phyloP scores from a whole-genome alignment of 1,140 invertebrate species.

The Metopolophium dirhodum region DNA sequence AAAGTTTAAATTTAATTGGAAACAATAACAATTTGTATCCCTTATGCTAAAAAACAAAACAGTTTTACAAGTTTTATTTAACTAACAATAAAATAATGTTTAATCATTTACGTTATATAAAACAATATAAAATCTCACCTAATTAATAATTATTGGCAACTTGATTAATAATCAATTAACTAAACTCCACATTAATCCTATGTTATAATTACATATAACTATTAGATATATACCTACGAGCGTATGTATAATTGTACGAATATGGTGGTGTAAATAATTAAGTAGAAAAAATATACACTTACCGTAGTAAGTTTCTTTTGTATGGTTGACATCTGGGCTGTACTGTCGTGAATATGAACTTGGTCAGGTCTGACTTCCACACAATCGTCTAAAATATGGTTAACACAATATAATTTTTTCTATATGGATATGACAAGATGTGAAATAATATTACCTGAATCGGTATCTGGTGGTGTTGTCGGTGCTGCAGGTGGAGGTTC shows the following conservation, averaged over 20 bases:
- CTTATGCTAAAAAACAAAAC: background rate
- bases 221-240: background rate
- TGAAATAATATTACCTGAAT: constrained; percentile 20
- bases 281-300: background rate
- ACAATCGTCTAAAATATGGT: constrained; percentile 33
- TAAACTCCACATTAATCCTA: background rate
- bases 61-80: background rate
- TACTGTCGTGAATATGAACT: constrained; percentile 80
- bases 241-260: background rate
- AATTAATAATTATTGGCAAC: background rate
- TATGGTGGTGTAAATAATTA: background rate
- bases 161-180: background rate
- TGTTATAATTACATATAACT: background rate
- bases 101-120: background rate
- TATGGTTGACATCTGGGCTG: constrained; percentile 66
- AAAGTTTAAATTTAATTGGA: background rate
- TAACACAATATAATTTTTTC: background rate
- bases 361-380: constrained; percentile 71
- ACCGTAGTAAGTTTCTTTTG: constrained; percentile 51
- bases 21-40: background rate
- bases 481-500: constrained; percentile 60
- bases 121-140: background rate
- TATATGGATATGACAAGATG: background rate
- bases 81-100: background rate
- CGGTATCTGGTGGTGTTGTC: constrained; percentile 50